These are phyloP conservation scores for Synanthedon andrenaeformis DNA, from an alignment of 2,888 invertebrate genomes.

Conservation along the genomic window DNA sequence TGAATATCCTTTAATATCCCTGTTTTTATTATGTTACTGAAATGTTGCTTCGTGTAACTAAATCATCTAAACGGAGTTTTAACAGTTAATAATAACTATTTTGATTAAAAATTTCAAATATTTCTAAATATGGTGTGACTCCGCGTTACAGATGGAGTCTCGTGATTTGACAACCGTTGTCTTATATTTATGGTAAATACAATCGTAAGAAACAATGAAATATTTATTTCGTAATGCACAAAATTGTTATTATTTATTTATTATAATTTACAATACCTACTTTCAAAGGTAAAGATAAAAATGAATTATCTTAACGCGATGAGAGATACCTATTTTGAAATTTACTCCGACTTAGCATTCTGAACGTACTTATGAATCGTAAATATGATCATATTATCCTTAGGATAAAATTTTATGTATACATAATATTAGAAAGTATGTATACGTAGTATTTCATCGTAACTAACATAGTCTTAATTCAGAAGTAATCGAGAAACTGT, in stretches of 20 bases:
- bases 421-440: constrained; percentile 68
- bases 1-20: constrained; percentile 58
- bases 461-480: constrained; percentile 66
- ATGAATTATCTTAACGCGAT: constrained; percentile 67
- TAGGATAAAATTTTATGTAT: constrained; percentile 68
- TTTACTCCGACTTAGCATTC: constrained; percentile 55
- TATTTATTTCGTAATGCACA: constrained; percentile 69
- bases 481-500: constrained; percentile 62
- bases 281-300: constrained; percentile 67
- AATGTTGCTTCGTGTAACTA: constrained; percentile 53
- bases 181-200: constrained; percentile 65
- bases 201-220: constrained; percentile 69
- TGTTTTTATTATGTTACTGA: constrained; percentile 60
- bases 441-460: constrained; percentile 41
- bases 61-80: constrained; percentile 43
- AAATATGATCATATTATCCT: constrained; percentile 65
- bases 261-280: constrained; percentile 69
- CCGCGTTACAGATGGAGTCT: constrained; percentile 45
- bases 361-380: constrained; percentile 61
- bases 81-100: constrained; percentile 43
- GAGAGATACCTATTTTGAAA: constrained; percentile 60
- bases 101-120: constrained; percentile 61
- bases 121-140: constrained; percentile 62
- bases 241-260: constrained; percentile 66
- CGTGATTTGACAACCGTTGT: constrained; percentile 57